Base-by-base conservation (phyloP, 2,113 vertebrate genomes). In the Ifrita kowaldi region DNA sequence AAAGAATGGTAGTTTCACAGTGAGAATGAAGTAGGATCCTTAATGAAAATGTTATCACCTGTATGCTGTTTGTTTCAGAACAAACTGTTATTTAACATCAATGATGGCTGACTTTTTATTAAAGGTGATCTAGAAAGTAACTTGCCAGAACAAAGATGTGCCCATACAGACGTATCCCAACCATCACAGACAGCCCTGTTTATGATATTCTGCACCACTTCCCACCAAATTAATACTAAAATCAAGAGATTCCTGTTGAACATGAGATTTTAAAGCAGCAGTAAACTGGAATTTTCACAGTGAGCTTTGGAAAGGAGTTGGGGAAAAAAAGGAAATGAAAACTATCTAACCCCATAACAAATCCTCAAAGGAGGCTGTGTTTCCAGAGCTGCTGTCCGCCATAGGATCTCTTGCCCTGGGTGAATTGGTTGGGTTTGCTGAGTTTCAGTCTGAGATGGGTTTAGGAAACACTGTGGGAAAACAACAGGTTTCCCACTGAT, bases 161-260 rank as follows among this genome's bases (percentile, higher is more conserved):
- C 23, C n/a, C 1, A 1, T 4, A 33, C 11, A 53, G 30, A 26
- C 0, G 0, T 7, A 39, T 23, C 65, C 32, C 55, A 71, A 5
- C 53, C 4, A 0, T 6, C 5, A 4, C 26, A 39, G 55, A 13
- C 37, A 71, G 37, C 28, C 21, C 7, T 4, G 1, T 7, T 21
- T 23, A 30, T 8, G 17, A 62, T 60, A 56, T 33, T 87, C 41
- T 7, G 3, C 23, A 67, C 13, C 7, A 14, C 42, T 50, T 73
- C 39, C 30, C 39, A 47, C 7, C 23, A 42, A 67, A 71, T 35
- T 53, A 47, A 14, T n/a, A 55, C 22, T 22, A 57, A 63, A 73
- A 39, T 33, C 13, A 59, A 47, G 47, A 44, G 10, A 73, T 81
- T 49, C 13, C 42, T 39, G 10, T 49, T 52, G 27, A 77, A 63